These are phyloP conservation scores for Aldrovandia affinis DNA, from an alignment of 2,797 vertebrate species.

Conservation along the genomic window DNA sequence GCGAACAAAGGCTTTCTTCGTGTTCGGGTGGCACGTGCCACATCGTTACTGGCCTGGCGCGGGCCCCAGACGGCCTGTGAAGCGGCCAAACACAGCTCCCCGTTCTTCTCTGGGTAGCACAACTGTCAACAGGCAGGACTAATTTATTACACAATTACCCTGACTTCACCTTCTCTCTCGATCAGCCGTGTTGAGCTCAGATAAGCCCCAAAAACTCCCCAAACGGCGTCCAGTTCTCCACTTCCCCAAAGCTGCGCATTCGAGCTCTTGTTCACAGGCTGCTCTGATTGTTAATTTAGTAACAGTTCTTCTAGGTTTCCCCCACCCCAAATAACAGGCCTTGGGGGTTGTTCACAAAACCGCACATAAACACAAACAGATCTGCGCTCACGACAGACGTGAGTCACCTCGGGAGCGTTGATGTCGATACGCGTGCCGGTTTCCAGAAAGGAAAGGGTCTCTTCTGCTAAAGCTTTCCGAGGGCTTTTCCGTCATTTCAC, in stretches of 20 bases:
- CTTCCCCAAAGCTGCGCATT: conserved; percentile 12
- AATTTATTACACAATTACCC: neutral
- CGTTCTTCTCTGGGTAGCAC: neutral
- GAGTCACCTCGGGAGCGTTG: conserved; percentile 6
- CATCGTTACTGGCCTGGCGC: neutral
- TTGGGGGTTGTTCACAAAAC: neutral
- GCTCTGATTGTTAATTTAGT: neutral
- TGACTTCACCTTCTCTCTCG: neutral
- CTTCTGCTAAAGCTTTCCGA: neutral
- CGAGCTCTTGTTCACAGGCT: neutral
- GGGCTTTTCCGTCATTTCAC: neutral
- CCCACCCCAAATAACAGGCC: neutral
- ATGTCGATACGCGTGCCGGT: neutral
- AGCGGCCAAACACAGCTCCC: neutral
- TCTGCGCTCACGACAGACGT: neutral
- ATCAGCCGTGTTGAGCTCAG: neutral
- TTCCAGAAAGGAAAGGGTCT: neutral
- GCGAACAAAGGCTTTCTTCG: neutral
- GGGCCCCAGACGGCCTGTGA: neutral
- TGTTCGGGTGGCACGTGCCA: neutral
- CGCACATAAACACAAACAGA: conserved; percentile 1
- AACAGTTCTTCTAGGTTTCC: neutral
- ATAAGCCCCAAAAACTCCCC: neutral
- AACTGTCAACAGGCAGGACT: neutral
- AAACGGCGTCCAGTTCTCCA: neutral